These are phyloP conservation scores for Chondrosia reniformis DNA, from an alignment of 37 sponge, comb jelly and placozoan genomes.

Conservation along the genomic window DNA sequence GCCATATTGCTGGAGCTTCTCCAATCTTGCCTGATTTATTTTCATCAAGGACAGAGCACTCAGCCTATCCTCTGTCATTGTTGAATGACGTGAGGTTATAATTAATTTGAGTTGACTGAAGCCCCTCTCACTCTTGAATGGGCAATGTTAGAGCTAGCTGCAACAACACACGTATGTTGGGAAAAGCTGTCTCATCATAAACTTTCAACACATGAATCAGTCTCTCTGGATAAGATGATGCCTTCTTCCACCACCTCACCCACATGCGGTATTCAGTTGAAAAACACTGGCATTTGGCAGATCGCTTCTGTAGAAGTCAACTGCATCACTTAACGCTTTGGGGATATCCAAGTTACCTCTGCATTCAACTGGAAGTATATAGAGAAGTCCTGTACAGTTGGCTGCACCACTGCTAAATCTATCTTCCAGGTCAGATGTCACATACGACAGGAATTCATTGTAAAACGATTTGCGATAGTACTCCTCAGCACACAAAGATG, in stretches of 20 bases:
- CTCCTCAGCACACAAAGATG: slow-evolving; percentile 15
- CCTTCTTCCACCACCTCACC: slow-evolving; percentile 35
- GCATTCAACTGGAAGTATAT: slow-evolving; percentile 35
- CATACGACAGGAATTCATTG: slow-evolving; percentile 36
- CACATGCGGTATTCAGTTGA: slow-evolving; percentile 40
- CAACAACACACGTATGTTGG: slow-evolving; percentile 17
- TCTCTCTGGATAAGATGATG: neutral
- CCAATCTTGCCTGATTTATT: neutral
- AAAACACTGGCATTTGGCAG: slow-evolving; percentile 7
- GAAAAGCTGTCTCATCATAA: slow-evolving; percentile 27
- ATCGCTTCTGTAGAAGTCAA: slow-evolving; percentile 11
- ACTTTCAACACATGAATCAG: slow-evolving; percentile 14
- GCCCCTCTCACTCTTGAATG: slow-evolving; percentile 28
- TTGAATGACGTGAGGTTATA: slow-evolving; percentile 23
- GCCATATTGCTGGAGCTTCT: neutral
- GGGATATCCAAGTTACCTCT: slow-evolving; percentile 8
- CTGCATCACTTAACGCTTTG: slow-evolving; percentile 10
- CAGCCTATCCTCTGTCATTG: slow-evolving; percentile 41
- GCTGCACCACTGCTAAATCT: slow-evolving; percentile 30
- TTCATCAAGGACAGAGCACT: slow-evolving; percentile 30
- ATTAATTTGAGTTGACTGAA: slow-evolving; percentile 31
- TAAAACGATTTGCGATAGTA: slow-evolving; percentile 32
- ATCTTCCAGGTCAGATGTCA: slow-evolving; percentile 29
- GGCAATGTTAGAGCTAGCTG: slow-evolving; percentile 8
- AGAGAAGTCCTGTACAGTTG: slow-evolving; percentile 18